phyloP scores from a whole-genome alignment of 2,797 vertebrate genomes.

The Tokudaia muenninki region DNA sequence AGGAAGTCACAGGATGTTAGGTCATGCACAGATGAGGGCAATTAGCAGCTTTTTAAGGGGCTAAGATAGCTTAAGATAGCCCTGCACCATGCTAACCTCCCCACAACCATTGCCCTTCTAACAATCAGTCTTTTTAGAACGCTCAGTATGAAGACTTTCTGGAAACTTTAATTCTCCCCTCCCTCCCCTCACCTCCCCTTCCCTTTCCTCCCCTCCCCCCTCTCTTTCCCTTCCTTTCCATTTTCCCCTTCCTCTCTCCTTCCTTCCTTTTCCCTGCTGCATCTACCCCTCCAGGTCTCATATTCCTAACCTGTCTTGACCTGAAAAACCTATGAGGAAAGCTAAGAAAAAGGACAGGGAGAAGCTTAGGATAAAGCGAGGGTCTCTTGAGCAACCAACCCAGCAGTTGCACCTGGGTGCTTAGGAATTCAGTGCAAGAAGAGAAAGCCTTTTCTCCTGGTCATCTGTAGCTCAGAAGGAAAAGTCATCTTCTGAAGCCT shows the following conservation, averaged over 20 bases:
- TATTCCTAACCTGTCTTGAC: neutral
- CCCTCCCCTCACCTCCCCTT: rapidly evolving
- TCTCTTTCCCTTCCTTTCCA: rapidly evolving
- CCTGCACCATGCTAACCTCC: neutral
- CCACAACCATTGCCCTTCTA: too few relatives aligned
- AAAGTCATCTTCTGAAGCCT: constrained; percentile 24
- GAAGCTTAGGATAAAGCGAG: neutral
- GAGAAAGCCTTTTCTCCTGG: neutral
- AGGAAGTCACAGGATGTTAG: neutral
- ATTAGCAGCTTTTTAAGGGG: neutral
- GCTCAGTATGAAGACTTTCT: neutral
- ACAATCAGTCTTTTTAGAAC: neutral
- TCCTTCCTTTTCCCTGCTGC: neutral
- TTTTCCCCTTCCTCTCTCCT: neutral
- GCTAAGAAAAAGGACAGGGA: neutral
- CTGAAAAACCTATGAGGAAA: neutral
- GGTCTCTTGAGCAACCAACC: too few relatives aligned
- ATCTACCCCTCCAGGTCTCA: neutral
- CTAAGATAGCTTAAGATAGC: neutral
- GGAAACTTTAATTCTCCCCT: neutral
- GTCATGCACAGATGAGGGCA: neutral
- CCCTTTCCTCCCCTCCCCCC: rapidly evolving
- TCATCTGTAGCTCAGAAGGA: constrained; percentile 14
- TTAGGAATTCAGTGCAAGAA: neutral
- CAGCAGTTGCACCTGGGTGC: neutral